These are phyloP conservation scores for Holacanthella duospinosa DNA, from an alignment of 2,888 invertebrate species.

Conservation along the genomic window DNA sequence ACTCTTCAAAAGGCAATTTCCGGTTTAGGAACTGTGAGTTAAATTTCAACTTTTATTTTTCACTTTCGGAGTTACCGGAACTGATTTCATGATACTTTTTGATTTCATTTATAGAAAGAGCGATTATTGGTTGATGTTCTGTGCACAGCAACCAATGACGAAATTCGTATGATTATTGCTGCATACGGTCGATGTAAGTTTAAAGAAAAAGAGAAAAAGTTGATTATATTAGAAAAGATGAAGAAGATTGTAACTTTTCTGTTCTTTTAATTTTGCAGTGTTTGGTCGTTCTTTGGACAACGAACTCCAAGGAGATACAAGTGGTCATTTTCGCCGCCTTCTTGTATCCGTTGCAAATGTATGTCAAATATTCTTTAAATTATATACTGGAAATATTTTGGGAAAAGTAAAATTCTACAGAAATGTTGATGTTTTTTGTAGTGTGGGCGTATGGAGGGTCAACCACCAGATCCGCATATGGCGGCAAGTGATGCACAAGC, in stretches of 20 bases:
- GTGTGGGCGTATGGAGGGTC: conserved; percentile 71
- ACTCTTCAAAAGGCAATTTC: conserved; percentile 72
- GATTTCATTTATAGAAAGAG: conserved; percentile 52
- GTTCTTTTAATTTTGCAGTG: conserved; percentile 52
- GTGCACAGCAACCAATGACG: conserved; percentile 74
- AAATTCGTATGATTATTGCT: conserved; percentile 49
- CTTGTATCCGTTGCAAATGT: conserved; percentile 73
- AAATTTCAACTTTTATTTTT: neutral
- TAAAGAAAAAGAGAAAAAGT: too few species aligned
- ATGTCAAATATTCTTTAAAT: conserved; percentile 38
- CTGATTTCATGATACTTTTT: too few species aligned
- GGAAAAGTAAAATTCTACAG: too few species aligned
- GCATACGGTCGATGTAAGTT: neutral
- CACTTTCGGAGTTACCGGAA: neutral
- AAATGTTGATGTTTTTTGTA: conserved; percentile 37
- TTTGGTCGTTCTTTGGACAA: conserved; percentile 67
- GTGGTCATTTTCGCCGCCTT: conserved; percentile 79
- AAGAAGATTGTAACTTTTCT: too few species aligned
- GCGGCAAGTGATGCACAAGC: conserved; percentile 75
- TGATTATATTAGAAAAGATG: too few species aligned
- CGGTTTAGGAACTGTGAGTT: conserved; percentile 59
- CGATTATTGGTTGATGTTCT: conserved; percentile 79
- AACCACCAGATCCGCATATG: conserved; percentile 55
- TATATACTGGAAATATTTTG: too few species aligned
- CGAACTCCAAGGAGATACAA: conserved; percentile 76